These are phyloP conservation scores for Tetranychus piercei DNA, from an alignment of 2,888 invertebrate species.

Conservation along the genomic window DNA sequence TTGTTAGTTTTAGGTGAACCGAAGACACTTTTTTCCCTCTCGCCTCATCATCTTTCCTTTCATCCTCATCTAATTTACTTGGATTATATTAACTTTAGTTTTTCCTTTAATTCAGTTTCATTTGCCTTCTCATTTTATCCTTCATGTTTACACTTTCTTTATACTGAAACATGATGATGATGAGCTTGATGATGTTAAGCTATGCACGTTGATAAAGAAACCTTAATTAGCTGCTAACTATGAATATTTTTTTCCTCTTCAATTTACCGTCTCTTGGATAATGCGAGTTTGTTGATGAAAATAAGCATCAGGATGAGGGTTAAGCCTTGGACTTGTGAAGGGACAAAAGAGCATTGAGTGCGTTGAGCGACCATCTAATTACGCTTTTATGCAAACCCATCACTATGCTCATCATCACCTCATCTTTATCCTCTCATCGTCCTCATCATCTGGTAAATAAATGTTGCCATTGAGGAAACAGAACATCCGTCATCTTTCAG, in stretches of 20 bases:
- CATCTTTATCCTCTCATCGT: not conserved
- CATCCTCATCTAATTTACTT: not conserved
- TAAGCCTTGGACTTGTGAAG: not conserved
- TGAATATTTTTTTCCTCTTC: not conserved
- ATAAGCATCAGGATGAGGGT: not conserved
- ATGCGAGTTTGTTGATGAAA: not conserved
- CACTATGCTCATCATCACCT: not conserved
- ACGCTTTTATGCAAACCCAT: not conserved
- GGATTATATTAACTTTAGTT: not conserved
- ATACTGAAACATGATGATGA: not conserved
- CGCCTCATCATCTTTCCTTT: not conserved
- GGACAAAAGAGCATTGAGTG: not conserved
- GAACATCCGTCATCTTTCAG: not conserved
- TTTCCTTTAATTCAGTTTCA: not conserved
- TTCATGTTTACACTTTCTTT: not conserved
- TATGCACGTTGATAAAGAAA: not conserved
- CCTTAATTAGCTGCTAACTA: constrained; percentile 1
- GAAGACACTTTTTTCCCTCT: not conserved
- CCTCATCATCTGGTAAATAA: not conserved
- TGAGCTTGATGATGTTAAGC: not conserved
- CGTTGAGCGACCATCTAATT: not conserved
- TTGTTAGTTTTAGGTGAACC: not conserved
- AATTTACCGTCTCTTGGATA: too few species aligned
- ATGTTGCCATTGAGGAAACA: not conserved
- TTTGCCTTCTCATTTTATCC: not conserved